Conservation (phyloP, 2,888 invertebrate species). For the Colletes collaris region DNA sequence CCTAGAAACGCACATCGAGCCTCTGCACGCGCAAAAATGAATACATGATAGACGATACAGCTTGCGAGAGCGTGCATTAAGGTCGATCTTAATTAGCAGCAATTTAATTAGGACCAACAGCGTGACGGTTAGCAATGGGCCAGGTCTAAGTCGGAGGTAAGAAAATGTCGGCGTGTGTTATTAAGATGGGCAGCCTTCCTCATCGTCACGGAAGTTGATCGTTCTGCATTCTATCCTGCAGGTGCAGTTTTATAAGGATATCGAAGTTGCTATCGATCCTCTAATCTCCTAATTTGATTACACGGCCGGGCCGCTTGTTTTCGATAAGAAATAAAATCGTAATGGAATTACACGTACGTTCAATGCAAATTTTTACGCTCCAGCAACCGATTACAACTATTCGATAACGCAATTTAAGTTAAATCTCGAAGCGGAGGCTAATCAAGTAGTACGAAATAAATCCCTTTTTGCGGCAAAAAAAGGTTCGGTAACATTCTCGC, state of each 20-base stretch:
- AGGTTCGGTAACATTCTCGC: too few species aligned
- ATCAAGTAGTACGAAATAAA: too few species aligned
- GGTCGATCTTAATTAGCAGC: constrained; percentile 82
- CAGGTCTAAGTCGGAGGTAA: constrained; percentile 78
- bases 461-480: too few species aligned
- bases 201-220: constrained; percentile 79
- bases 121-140: constrained; percentile 80
- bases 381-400: too few species aligned
- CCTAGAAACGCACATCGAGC: constrained; percentile 34
- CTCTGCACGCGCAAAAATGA: constrained; percentile 66
- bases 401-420: too few species aligned
- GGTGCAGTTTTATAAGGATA: constrained; percentile 31
- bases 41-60: constrained; percentile 73
- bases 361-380: too few species aligned
- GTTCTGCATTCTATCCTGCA: constrained; percentile 65
- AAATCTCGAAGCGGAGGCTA: too few species aligned
- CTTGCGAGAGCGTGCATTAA: constrained; percentile 78
- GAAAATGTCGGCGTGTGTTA: constrained; percentile 76
- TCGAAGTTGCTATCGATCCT: constrained; percentile 28
- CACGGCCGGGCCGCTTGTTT: too few species aligned
- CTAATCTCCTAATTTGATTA: too few species aligned
- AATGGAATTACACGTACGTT: too few species aligned
- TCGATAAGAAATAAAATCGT: too few species aligned
- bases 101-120: constrained; percentile 82
- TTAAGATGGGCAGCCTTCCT: constrained; percentile 79